Evolutionary conservation across 2,888 invertebrate genomes (phyloP).

Genomic region (Stictocephala bisonia): DNA sequence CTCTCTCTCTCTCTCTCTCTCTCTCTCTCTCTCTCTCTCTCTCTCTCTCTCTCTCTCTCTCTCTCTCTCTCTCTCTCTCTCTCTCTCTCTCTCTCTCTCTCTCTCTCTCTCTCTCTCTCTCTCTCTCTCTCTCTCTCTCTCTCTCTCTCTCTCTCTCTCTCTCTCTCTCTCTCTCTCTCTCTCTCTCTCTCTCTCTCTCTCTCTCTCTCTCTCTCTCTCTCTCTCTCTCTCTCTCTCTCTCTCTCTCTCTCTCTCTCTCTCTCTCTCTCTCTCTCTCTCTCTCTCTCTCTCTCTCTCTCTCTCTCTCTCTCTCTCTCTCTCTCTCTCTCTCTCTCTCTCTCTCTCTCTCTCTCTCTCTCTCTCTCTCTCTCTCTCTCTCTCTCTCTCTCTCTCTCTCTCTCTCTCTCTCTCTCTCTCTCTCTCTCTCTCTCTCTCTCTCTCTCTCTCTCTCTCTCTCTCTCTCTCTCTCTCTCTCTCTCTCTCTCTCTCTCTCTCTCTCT

Average conservation of each 20-base stretch:
- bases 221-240: conserved; percentile 13
- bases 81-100: background rate
- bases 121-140: too few species aligned
- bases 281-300: conserved; percentile 13
- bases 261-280: conserved; percentile 13
- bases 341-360: too few species aligned
- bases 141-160: background rate
- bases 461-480: conserved; percentile 13
- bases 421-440: conserved; percentile 13
- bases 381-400: conserved; percentile 13
- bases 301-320: conserved; percentile 8
- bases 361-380: conserved; percentile 13
- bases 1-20: background rate
- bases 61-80: background rate
- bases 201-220: conserved; percentile 13
- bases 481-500: conserved; percentile 13
- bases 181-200: conserved; percentile 7
- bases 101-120: too few species aligned
- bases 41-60: background rate
- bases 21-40: background rate
- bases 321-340: too few species aligned
- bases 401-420: conserved; percentile 13
- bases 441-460: conserved; percentile 13
- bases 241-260: conserved; percentile 13
- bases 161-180: conserved; percentile 5